Percentiles rank a stretch among this genome's conserved stretches.
phyloP scores from a whole-genome alignment of 2,797 vertebrate species.

The Neosilurus mollespiculum region DNA sequence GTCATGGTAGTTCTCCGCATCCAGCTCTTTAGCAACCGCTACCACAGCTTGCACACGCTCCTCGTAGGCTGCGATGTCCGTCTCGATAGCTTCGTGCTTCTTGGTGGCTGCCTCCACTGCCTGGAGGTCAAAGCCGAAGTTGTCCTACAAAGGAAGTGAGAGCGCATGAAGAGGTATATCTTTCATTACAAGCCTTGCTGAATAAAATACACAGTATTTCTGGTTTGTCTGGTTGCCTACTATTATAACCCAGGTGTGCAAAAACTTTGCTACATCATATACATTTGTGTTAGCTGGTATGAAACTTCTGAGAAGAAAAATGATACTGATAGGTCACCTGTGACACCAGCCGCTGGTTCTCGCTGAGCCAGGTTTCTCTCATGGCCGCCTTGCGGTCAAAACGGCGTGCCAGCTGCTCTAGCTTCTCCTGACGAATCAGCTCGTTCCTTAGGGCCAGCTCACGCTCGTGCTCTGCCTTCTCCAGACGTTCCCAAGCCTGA shows the following conservation, averaged over 20 bases:
- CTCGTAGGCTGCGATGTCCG: slow-evolving; percentile 78
- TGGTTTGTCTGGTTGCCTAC: no score
- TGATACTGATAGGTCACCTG: slow-evolving; percentile 72
- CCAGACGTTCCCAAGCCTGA: slow-evolving; percentile 94
- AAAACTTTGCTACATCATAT: neutral
- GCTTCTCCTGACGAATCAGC: slow-evolving; percentile 95
- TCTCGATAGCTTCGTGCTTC: slow-evolving; percentile 84
- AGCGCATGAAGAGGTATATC: neutral
- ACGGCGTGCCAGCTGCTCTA: slow-evolving; percentile 91
- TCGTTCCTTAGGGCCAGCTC: slow-evolving; percentile 92
- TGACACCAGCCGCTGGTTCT: slow-evolving; percentile 92
- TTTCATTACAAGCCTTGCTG: neutral
- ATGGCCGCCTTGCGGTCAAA: slow-evolving; percentile 96
- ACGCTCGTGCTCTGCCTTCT: slow-evolving; percentile 94
- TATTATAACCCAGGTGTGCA: slow-evolving; percentile 26
- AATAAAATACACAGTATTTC: neutral
- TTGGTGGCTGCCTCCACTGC: slow-evolving; percentile 80
- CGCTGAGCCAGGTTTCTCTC: slow-evolving; percentile 94
- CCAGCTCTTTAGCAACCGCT: slow-evolving; percentile 76
- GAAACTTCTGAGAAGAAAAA: neutral
- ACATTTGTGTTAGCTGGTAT: neutral
- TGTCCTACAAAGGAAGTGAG: slow-evolving; percentile 66
- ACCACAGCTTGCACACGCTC: slow-evolving; percentile 79
- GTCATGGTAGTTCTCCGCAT: slow-evolving; percentile 77
- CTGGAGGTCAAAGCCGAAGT: slow-evolving; percentile 75